Evolutionary conservation across 1,140 invertebrate species (phyloP).

Genomic region (Chlorops oryzae): DNA sequence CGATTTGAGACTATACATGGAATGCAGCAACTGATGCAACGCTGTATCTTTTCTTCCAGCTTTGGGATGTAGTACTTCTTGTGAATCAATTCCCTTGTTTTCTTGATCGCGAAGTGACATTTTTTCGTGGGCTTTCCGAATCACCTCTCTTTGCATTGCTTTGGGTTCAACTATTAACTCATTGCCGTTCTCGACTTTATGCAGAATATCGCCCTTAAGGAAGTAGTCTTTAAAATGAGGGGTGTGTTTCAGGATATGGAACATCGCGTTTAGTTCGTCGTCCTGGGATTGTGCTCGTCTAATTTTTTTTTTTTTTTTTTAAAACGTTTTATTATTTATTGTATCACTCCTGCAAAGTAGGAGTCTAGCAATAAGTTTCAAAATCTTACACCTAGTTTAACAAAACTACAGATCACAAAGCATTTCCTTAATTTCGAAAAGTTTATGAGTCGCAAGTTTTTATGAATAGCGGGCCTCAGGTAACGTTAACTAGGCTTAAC

Average conservation of each 20-base stretch:
- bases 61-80: slow-evolving; percentile 46
- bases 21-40: slow-evolving; percentile 34
- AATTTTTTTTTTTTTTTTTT: too few species aligned
- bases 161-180: slow-evolving; percentile 30
- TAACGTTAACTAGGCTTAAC: too few species aligned
- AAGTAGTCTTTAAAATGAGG: slow-evolving; percentile 4
- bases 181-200: slow-evolving; percentile 19
- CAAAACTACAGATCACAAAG: too few species aligned
- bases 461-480: too few species aligned
- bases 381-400: too few species aligned
- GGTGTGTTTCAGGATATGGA: background rate
- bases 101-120: slow-evolving; percentile 42
- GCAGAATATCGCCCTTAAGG: slow-evolving; percentile 26
- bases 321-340: too few species aligned
- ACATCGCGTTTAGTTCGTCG: slow-evolving; percentile 3
- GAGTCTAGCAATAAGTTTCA: too few species aligned
- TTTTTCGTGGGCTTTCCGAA: slow-evolving; percentile 32
- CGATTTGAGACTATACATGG: slow-evolving; percentile 29
- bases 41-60: slow-evolving; percentile 32
- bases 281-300: slow-evolving; percentile 16
- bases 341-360: too few species aligned
- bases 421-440: too few species aligned
- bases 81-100: slow-evolving; percentile 40
- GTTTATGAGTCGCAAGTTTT: too few species aligned
- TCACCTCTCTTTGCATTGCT: slow-evolving; percentile 30